Base-by-base conservation (phyloP, 2,888 invertebrate species). In the Ophraella communa region DNA sequence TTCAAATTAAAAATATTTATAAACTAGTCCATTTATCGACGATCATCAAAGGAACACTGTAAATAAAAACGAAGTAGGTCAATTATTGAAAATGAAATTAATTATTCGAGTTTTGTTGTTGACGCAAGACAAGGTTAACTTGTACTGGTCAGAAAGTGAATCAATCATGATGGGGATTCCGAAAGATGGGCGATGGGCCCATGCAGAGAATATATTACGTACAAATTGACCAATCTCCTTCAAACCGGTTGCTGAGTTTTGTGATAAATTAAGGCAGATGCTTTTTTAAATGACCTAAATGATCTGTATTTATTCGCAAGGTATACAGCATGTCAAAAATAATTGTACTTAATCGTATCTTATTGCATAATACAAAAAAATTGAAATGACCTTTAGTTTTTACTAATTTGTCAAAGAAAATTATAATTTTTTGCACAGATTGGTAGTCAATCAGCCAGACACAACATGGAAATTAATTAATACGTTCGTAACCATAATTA, bases 31-130 rank as follows among this genome's bases (percentile, higher is more conserved):
- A 39, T 17, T 8, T 14, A 17, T 17, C 7, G 21, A 47, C 20
- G 47, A 14, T 17, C 8, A n/a, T n/a, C n/a, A n/a, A n/a, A n/a
- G 42, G 42, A 42, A 42, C 42, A 42, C 14, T 39, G 5, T 45
- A 20, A 21, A 7, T n/a, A n/a, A 1, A 11, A 47, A 42, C n/a
- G n/a, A 42, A 47, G 47, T 47, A 17, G 47, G 47, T 47, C 47
- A 21, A 47, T 47, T 47, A 47, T 47, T 47, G 47, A 47, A 47
- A 47, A 47, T 47, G 23, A 47, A 47, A 47, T 47, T 47, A n/a
- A 47, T 47, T 23, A 47, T 21, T 21, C 23, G 5, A 47, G 21
- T n/a, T 23, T 47, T 47, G 47, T 21, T 47, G 47, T 47, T 47
- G 47, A 21, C 21, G 47, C 21, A 47, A 47, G 23, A 47, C 47